Evolutionary conservation across 1,140 invertebrate genomes (phyloP), one percentile per base, ranked within the genome.

Genomic region (Adoxophyes honmai): DNA sequence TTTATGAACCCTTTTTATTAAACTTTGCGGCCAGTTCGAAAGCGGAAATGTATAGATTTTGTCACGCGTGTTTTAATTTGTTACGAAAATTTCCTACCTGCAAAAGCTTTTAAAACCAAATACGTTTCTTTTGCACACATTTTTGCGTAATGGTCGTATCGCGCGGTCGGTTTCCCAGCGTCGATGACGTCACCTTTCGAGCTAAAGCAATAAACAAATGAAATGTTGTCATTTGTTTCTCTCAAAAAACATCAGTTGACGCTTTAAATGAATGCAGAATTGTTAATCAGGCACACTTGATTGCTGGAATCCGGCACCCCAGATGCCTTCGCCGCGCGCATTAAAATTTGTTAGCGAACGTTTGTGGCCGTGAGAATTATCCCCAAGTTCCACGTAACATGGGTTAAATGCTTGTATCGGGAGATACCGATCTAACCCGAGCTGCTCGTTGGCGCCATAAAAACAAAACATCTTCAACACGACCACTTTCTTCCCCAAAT

Each of bases 401-500:
- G 83, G 81, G 79, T 88, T 88, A 88, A 88, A 86, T 78, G 83
- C 75, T 81, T 86, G 86, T 84, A 88, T 85, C 81, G 73, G 59
- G 34, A 76, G 85, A 88, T 86, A 88, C 79, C 73, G 81, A 88
- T 88, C 86, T 86, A 82, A 86, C 75, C 78, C 80, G 77, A 62
- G 68, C 81, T 78, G 73, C 68, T 65, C 68, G 74, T 75, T 86
- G 86, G 83, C 83, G 83, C 86, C 83, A 86, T 84, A 88, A 88
- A 88, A 88, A 88, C 83, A 86, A 88, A 88, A 86, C 81, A 77
- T 67, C 70, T 64, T 69, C 69, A 81, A 81, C 78, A 78, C 78
- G 73, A 79, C 82, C 80, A 88, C 86, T 88, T 88, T 88, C 86
- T 86, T 86, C 74, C 79, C 75, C 75, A 86, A 86, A 86, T 86